Evolutionary conservation across 2,797 vertebrate species (phyloP), one percentile per base, ranked within the genome.

Genomic region (Liparis tanakae): DNA sequence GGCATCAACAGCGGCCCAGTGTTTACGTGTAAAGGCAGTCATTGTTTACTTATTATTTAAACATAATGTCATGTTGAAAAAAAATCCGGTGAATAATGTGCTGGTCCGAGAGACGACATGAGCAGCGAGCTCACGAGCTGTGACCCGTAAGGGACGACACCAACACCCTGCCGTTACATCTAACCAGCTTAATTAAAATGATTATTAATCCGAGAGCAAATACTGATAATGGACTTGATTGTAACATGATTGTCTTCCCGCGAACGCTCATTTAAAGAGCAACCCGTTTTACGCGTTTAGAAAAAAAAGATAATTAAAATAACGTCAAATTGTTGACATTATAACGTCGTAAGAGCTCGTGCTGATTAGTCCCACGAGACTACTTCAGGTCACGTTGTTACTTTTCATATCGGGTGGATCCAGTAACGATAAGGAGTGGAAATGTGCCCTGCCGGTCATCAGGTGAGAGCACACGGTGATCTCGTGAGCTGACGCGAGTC

Each of bases 91-190:
- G 0, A 4, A 20, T 36, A 0, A 39, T 7, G 54, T 33, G 13
- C 12, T 50, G 30, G 17, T 7, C 15, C 1, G 8, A 66, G 10
- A 20, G 13, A 22, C 12, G 46, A 57, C 51, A 55, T 43, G 18
- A 46, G 44, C 44, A 41, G 39, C 13, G 7, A 66, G 65, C 71
- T 12, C 18, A 20, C 37, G n/a, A 69, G 79, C 74, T 50, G 1
- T 2, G 7, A 41, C 57, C 58, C 30, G 34, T 34, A 68, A 39
- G 53, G 66, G 85, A 80, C 85, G 84, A 88, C 86, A 41, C 39
- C 39, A 10, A 41, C 39, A 41, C 14, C 14, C 39, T 41, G 12
- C 13, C 39, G 12, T 10, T 41, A 12, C 4, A n/a, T 12, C 3
- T 41, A 41, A 41, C 3, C 10, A 9, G 5, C 10, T 41, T 14